A percentile compares a stretch with the other conserved stretches of the same genome.
Conservation (phyloP, 1,140 invertebrate species). For the Diachasma alloeum region DNA sequence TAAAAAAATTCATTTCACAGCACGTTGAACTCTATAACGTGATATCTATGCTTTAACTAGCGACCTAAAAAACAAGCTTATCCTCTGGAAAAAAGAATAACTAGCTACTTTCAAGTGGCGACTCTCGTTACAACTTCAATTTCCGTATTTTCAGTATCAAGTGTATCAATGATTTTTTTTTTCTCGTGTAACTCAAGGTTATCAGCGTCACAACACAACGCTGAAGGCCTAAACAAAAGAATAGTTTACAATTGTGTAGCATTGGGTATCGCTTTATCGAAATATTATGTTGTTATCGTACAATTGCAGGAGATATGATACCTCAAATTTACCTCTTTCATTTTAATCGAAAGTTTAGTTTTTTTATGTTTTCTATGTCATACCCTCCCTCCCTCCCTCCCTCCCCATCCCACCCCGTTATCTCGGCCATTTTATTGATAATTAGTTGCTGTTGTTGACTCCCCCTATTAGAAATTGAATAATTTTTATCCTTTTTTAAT, state of each 20-base stretch:
- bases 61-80: slow-evolving; percentile 28
- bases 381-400: slow-evolving; percentile 32
- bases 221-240: slow-evolving; percentile 26
- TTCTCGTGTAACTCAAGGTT: background rate
- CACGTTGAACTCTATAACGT: slow-evolving; percentile 54
- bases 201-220: background rate
- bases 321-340: slow-evolving; percentile 41
- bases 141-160: too few species aligned
- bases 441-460: slow-evolving; percentile 21
- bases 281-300: background rate
- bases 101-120: slow-evolving; percentile 31
- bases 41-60: slow-evolving; percentile 51
- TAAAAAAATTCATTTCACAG: slow-evolving; percentile 31
- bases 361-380: background rate
- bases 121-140: background rate
- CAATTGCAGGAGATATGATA: slow-evolving; percentile 7
- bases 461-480: slow-evolving; percentile 15
- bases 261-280: slow-evolving; percentile 15
- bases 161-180: background rate
- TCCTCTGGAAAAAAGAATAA: slow-evolving; percentile 20
- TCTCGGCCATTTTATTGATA: slow-evolving; percentile 44
- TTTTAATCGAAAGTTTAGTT: background rate
- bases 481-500: background rate
- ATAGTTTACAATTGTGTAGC: slow-evolving; percentile 26
- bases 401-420: slow-evolving; percentile 49